phyloP scores from a whole-genome alignment of 2,113 vertebrate species.

The Amblyornis subalaris region DNA sequence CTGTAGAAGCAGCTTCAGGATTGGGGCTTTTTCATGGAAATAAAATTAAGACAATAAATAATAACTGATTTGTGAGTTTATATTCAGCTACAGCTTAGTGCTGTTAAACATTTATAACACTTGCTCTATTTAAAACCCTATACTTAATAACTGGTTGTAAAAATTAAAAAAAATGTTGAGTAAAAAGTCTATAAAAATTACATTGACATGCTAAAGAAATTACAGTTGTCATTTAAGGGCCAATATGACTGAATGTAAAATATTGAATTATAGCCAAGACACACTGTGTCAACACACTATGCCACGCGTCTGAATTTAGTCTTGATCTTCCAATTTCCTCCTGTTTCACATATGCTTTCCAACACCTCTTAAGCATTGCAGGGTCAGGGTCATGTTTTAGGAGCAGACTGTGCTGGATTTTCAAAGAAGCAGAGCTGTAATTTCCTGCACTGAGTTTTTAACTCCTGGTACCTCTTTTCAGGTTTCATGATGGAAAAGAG shows the following conservation, averaged over 20 bases:
- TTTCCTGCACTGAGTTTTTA: background rate
- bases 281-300: background rate
- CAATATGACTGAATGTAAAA: background rate
- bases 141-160: background rate
- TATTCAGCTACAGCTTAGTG: background rate
- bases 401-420: background rate
- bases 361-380: background rate
- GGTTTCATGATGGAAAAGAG: background rate
- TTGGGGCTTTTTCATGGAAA: background rate
- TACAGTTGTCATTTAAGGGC: background rate
- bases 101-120: background rate
- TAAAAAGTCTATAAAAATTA: background rate
- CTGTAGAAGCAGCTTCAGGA: background rate
- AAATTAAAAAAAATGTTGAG: background rate
- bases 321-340: background rate
- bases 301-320: background rate
- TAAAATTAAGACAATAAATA: background rate
- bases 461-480: background rate
- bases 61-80: background rate
- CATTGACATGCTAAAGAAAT: background rate
- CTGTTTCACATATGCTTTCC: background rate
- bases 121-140: background rate
- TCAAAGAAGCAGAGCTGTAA: background rate
- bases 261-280: background rate
- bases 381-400: background rate